Conservation (phyloP, 2,888 invertebrate species). For the Temnothorax unifasciatus region DNA sequence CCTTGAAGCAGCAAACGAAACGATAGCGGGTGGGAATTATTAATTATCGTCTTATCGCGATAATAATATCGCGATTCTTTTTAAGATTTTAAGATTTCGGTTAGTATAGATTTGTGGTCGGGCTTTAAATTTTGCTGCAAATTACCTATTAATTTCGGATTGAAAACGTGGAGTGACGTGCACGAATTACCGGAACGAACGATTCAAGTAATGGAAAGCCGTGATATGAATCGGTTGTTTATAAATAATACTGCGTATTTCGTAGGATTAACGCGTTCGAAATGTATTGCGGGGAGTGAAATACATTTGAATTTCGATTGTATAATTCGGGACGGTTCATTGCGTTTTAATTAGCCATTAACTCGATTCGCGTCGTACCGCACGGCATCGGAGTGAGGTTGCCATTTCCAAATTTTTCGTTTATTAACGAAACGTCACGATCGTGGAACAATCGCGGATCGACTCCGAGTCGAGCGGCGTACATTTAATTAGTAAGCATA, state of each 20-base stretch:
- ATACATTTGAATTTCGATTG: slow-evolving; percentile 11
- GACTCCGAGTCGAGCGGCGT: not conserved
- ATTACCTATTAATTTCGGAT: not conserved
- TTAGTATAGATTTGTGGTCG: not conserved
- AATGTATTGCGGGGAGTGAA: not conserved
- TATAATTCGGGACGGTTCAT: slow-evolving; percentile 7
- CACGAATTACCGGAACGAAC: not conserved
- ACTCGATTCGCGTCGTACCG: not conserved
- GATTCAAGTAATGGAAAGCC: slow-evolving; percentile 14
- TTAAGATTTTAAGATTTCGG: not conserved
- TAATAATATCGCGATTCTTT: not conserved
- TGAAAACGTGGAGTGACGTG: not conserved
- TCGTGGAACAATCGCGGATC: not conserved
- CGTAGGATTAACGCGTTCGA: slow-evolving; percentile 2
- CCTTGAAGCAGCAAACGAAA: not conserved
- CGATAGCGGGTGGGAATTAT: not conserved
- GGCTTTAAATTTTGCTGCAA: not conserved
- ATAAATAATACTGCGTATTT: slow-evolving; percentile 1
- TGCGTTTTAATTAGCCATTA: slow-evolving; percentile 31
- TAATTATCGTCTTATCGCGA: not conserved
- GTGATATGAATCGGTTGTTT: slow-evolving; percentile 10
- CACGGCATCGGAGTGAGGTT: not conserved
- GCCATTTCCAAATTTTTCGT: not conserved
- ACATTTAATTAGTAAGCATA: not conserved
- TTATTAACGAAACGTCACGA: not conserved